phyloP scores from a whole-genome alignment of 2,797 vertebrate genomes.

The Gymnothorax javanicus region DNA sequence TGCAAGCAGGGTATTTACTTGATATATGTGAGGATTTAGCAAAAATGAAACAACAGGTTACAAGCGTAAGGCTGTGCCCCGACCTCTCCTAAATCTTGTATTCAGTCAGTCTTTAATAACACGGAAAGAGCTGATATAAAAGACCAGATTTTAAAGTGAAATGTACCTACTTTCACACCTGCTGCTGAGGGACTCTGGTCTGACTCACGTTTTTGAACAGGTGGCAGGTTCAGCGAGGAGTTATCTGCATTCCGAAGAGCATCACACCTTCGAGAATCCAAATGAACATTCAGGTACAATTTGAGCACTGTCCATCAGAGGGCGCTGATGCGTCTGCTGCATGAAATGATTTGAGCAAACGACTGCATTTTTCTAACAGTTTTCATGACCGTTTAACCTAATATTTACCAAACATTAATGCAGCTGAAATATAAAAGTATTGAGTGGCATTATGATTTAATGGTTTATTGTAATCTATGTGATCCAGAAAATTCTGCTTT shows the following conservation, averaged over 20 bases:
- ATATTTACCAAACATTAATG: background rate
- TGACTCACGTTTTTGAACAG: conserved; percentile 45
- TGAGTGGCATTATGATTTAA: too few species aligned
- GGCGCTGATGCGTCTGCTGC: background rate
- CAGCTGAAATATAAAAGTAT: background rate
- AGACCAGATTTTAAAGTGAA: background rate
- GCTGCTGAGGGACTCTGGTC: too few species aligned
- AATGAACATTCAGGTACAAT: conserved; percentile 64
- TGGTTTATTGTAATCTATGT: background rate
- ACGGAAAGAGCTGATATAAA: background rate
- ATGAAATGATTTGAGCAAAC: background rate
- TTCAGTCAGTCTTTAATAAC: background rate
- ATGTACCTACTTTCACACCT: too few species aligned
- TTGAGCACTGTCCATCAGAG: background rate
- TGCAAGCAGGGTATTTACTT: too few species aligned
- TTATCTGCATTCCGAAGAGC: conserved; percentile 74
- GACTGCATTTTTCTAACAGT: background rate
- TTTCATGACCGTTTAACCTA: background rate
- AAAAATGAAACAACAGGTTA: too few species aligned
- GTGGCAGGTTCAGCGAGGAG: conserved; percentile 73
- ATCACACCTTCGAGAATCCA: conserved; percentile 71
- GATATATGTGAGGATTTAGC: too few species aligned
- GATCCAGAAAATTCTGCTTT: background rate
- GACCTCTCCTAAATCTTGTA: background rate
- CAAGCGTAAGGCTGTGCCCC: too few species aligned